Evolutionary conservation across 2,797 vertebrate genomes (phyloP), one percentile per base, ranked within the genome.

Genomic region (Anolis apletophallus): DNA sequence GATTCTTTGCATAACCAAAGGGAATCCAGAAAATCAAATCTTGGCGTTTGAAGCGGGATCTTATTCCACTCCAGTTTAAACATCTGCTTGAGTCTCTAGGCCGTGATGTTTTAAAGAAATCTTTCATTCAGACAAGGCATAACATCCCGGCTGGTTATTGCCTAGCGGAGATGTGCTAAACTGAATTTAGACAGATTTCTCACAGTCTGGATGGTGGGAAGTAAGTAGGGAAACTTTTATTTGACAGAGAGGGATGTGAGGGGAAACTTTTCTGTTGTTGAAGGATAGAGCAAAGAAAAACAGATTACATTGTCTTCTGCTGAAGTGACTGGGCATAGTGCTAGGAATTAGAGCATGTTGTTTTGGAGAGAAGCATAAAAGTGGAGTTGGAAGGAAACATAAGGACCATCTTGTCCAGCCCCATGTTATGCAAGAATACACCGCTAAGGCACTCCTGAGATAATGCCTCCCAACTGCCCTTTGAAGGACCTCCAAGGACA

Each of bases 11-110:
- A 87, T 87, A 88, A 90, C 87, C 90, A 90, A 86, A 92, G 87
- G 84, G 81, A 77, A 92, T 93, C 88, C 88, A 5, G 83, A 88
- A 83, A 93, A 93, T 91, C 74, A 86, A 89, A 88, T 79, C 71
- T 73, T 91, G 87, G 81, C 89, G 76, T 90, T 88, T 50, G 87
- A 91, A 91, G 80, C 74, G 72, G 52, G 76, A 54, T 87, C 72
- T 91, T 91, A 84, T 92, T 89, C 80, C 64, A 81, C 91, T 93
- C 92, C 77, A 85, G 87, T 90, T 89, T 92, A 91, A 91, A 89
- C 87, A 89, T 91, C 88, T 88, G 61, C 90, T 90, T 90, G 84
- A 81, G 83, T 75, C 57, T 91, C 73, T 88, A 81, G 68, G 83
- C 91, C 78, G 69, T 90, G 88, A 23, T 94, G 83, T 69, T 91